Base-by-base conservation (phyloP, 2,113 vertebrate species). In the Urocynchramus pylzowi region DNA sequence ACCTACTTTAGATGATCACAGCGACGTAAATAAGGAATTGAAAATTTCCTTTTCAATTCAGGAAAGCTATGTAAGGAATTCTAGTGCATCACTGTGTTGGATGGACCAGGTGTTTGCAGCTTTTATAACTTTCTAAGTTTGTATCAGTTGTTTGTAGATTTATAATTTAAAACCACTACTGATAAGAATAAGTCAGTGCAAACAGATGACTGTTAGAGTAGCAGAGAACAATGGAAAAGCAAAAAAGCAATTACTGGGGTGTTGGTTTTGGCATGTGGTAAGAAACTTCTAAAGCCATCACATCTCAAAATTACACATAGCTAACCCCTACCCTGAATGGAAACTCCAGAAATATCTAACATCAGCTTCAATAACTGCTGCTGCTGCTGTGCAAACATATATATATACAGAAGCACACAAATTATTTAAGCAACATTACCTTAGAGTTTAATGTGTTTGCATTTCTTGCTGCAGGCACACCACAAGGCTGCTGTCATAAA, bases 11-110 rank as follows among this genome's bases (percentile, higher is more conserved):
- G 71, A 61, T 86, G 52, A 89, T 91, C 39, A 92, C 68, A 93
- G 69, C 61, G 89, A 90, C 54, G 82, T 68, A 95, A 96, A 95
- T 70, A 89, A 63, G 41, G 79, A n/a, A n/a, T n/a, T n/a, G n/a
- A n/a, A n/a, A n/a, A n/a, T n/a, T n/a, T n/a, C n/a, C n/a, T n/a
- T n/a, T n/a, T 56, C 88, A 75, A 90, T 93, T 80, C 49, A 84
- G 6, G 70, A 74, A 81, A 87, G 37, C 78, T 76, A 6, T 87
- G 56, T 68, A 90, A 93, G 80, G 24, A 95, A 71, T 77, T 71
- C 52, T 53, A 77, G 80, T 77, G 49, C 44, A 89, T 94, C 16
- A 9, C 16, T 88, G 64, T 90, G 77, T 68, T 70, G 95, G n/a
- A 86, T 71, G 54, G 88, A 67, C 23, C n/a, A 71, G 47, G 54